Evolutionary conservation across 2,888 invertebrate species (phyloP), one percentile per base, ranked within the genome.

Genomic region (Phengaris arion): DNA sequence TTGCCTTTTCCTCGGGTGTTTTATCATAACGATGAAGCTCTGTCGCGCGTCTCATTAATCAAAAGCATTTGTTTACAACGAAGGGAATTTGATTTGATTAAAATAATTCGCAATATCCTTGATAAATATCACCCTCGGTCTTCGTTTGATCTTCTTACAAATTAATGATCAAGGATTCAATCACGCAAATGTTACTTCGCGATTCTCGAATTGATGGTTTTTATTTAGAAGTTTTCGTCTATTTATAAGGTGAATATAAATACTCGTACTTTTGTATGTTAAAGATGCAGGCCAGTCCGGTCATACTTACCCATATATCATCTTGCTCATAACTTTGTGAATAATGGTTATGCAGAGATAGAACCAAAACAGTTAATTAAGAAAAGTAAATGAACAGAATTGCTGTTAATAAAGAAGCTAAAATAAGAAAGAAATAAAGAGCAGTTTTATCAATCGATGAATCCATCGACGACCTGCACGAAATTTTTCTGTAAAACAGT

Each of bases 71-170:
- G 93, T 93, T 93, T 93, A 93, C 93, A 93, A 92, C 90, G 92
- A 90, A 92, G 92, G 92, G 92, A 93, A 92, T 93, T 93, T 93
- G 93, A 93, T 93, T 93, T 93, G 93, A 93, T 93, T 93, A 93
- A 93, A 93, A 93, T 93, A 93, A 93, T 93, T 92, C 92, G 92
- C 93, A 93, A 93, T 93, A 93, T 93, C 93, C 92, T 93, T 93
- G 93, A 93, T 93, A 93, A 93, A 93, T 93, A 93, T 93, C 93
- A 93, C 93, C 93, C 93, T 91, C 92, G 87, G 88, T 92, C 92
- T 92, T 85, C 92, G 93, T 93, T 93, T 93, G 93, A 93, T 93
- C 93, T 92, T 91, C 87, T 83, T 84, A 87, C 85, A 92, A 93
- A 93, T 93, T 93, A 93, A 93, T 93, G 93, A 92, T 89, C 83